phyloP scores from a whole-genome alignment of 1,140 invertebrate species.

The Contarinia nasturtii region DNA sequence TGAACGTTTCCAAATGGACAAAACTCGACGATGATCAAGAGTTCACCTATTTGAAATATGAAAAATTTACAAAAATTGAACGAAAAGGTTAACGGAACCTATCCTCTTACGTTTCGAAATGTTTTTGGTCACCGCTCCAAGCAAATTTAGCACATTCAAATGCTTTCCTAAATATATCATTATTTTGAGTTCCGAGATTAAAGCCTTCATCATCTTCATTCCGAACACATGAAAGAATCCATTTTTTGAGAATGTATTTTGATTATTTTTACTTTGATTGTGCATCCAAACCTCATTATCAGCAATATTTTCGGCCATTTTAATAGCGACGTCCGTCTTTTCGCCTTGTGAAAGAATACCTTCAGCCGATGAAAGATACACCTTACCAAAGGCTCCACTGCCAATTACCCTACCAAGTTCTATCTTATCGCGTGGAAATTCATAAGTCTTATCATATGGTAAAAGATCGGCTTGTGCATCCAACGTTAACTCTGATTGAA shows the following conservation, averaged over 20 bases:
- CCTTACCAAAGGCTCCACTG: slow-evolving; percentile 80
- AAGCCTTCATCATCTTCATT: slow-evolving; percentile 46
- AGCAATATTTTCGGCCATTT: slow-evolving; percentile 64
- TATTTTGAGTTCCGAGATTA: slow-evolving; percentile 84
- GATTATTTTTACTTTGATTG: too few relatives aligned
- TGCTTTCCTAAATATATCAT: slow-evolving; percentile 88
- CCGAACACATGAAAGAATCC: too few relatives aligned
- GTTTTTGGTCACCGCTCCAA: slow-evolving; percentile 84
- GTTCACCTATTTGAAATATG: slow-evolving; percentile 36
- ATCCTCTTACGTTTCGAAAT: slow-evolving; percentile 72
- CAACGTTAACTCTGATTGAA: slow-evolving; percentile 74
- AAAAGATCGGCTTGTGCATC: slow-evolving; percentile 81
- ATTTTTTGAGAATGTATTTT: too few relatives aligned
- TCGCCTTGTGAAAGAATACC: slow-evolving; percentile 53
- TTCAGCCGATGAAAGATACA: slow-evolving; percentile 68
- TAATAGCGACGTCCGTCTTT: slow-evolving; percentile 57
- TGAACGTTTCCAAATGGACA: slow-evolving; percentile 79
- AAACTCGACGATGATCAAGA: slow-evolving; percentile 80
- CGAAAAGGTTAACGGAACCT: not conserved
- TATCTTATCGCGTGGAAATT: slow-evolving; percentile 70
- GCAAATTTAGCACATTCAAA: slow-evolving; percentile 83
- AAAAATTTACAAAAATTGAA: not conserved
- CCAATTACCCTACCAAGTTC: slow-evolving; percentile 65
- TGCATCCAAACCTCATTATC: slow-evolving; percentile 32
- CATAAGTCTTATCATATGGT: slow-evolving; percentile 78